These are phyloP conservation scores for Cantharis lateralis DNA, from an alignment of 2,888 invertebrate genomes.

Conservation along the genomic window DNA sequence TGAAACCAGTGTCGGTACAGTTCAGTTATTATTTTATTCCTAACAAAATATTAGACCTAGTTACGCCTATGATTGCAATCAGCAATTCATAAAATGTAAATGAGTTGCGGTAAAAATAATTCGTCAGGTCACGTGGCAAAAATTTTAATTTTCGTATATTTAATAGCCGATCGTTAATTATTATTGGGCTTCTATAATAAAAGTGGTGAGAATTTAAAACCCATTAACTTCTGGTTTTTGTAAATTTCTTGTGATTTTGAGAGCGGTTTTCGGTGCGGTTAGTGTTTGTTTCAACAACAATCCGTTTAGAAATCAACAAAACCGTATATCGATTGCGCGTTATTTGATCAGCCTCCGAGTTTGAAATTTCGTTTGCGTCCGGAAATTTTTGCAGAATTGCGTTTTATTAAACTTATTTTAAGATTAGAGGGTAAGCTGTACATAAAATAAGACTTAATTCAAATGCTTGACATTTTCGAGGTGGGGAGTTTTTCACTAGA, in stretches of 20 bases:
- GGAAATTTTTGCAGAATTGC: background rate
- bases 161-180: too few species aligned
- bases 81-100: too few species aligned
- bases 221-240: too few species aligned
- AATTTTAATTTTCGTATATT: too few species aligned
- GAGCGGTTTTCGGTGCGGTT: background rate
- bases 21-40: too few species aligned
- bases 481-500: constrained; percentile 48
- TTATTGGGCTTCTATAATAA: too few species aligned
- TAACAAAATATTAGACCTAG: too few species aligned
- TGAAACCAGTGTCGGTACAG: too few species aligned
- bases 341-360: background rate
- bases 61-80: too few species aligned
- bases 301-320: background rate
- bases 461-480: constrained; percentile 38
- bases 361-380: background rate
- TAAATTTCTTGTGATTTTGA: background rate
- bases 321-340: background rate
- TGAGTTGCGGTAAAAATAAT: too few species aligned
- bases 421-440: constrained; percentile 32
- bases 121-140: too few species aligned
- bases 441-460: constrained; percentile 47
- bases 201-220: too few species aligned
- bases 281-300: background rate
- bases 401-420: background rate